Evolutionary conservation across 2,113 vertebrate genomes (phyloP), one percentile per base, ranked within the genome.

Genomic region (Jaculus jaculus): DNA sequence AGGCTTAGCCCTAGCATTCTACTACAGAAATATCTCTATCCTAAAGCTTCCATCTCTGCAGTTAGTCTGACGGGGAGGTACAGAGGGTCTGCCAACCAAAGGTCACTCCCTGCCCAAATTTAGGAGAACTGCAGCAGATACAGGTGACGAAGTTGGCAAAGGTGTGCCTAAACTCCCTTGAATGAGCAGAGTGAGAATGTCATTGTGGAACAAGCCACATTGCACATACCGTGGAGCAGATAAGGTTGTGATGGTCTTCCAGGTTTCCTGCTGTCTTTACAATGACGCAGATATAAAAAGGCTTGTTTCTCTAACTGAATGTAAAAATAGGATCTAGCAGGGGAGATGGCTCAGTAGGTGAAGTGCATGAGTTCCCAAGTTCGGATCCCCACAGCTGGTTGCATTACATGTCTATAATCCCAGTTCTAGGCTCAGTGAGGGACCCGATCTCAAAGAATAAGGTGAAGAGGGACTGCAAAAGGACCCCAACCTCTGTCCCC

Each of bases 241-340:
- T 47, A 47, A 47, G 42, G 42, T 47, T 47, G 5, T 37, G 32
- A 20, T 30, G 3, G 2, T n/a, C 68, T 37, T 72, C 24, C 2
- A 23, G 60, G 24, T 63, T 73, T 83, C 42, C 58, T 69, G 68
- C n/a, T 58, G 51, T 18, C 26, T 72, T 0, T 26, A 20, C 20
- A 8, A 7, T 0, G 21, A 34, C 2, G 6, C 21, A 34, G 18
- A 4, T 7, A 23, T 6, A 2, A 23, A n/a, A 20, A 12, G 18
- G 42, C 16, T 16, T 61, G 0, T 42, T 74, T 66, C 17, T 75
- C 60, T 24, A 15, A 23, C 17, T 73, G 7, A 15, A 7, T 54
- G 54, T 54, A 16, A 54, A 54, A 54, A 54, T 8, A 54, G 54
- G 42, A 54, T 16, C 54, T 54, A 54, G 54, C 54, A 15, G 54